Evolutionary conservation across 2,113 vertebrate species (phyloP).

Genomic region (Cyprinus carpio): DNA sequence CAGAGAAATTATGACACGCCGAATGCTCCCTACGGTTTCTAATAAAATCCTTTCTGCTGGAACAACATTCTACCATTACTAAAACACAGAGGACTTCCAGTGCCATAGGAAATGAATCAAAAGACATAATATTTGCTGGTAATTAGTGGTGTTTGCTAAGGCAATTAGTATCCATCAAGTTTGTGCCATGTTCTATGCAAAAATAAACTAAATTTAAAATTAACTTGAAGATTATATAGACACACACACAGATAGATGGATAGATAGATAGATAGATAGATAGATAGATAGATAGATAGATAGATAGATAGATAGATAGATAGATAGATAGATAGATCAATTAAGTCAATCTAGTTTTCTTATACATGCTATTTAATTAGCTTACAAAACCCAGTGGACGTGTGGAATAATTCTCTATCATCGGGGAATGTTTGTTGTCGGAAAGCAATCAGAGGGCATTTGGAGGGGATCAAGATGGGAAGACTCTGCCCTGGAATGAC

Average conservation of each 20-base stretch:
- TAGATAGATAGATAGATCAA: too few species aligned
- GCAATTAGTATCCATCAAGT: not conserved
- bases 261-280: too few species aligned
- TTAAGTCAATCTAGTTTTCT: conserved; percentile 7
- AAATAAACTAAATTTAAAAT: too few species aligned
- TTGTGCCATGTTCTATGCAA: not conserved
- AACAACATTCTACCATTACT: not conserved
- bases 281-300: too few species aligned
- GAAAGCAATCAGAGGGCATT: conserved; percentile 48
- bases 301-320: too few species aligned
- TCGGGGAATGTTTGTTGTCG: conserved; percentile 31
- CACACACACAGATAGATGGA: too few species aligned
- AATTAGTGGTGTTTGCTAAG: not conserved
- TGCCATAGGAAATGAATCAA: not conserved
- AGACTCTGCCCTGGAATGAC: conserved; percentile 33
- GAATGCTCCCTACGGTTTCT: not conserved
- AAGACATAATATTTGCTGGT: not conserved
- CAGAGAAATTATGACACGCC: not conserved
- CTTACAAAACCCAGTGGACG: conserved; percentile 1
- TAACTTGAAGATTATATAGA: too few species aligned
- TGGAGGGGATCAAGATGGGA: conserved; percentile 48
- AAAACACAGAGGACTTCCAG: not conserved
- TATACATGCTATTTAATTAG: conserved; percentile 19
- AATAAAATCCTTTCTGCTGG: not conserved
- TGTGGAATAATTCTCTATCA: conserved; percentile 29